Evolutionary conservation across 2,113 vertebrate genomes (phyloP).

Genomic region (Clupea harengus): DNA sequence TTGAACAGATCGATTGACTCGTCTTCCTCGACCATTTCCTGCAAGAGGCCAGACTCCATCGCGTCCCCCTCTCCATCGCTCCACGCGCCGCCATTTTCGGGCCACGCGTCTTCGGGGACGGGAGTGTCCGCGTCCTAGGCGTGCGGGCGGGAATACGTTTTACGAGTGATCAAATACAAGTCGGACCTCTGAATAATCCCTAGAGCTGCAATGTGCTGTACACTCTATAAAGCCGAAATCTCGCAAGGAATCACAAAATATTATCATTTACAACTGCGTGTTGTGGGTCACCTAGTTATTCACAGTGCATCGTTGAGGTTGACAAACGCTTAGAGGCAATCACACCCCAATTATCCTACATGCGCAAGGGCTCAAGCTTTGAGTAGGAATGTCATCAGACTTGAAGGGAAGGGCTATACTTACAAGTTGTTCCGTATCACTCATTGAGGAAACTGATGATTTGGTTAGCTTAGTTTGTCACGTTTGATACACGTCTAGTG

Average conservation of each 20-base stretch:
- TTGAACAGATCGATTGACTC: constrained; percentile 83
- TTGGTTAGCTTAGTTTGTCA: constrained; percentile 33
- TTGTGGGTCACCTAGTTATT: not conserved
- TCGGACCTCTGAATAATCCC: not conserved
- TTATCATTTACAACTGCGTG: no score
- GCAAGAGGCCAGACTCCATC: constrained; percentile 69
- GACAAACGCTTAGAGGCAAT: not conserved
- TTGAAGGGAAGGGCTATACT: constrained; percentile 42
- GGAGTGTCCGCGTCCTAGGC: constrained; percentile 40
- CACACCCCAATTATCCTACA: not conserved
- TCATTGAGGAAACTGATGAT: constrained; percentile 29
- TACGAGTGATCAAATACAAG: not conserved
- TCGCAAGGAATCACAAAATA: no score
- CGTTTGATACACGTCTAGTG: constrained; percentile 33
- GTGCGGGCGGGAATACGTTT: not conserved
- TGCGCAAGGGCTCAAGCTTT: not conserved
- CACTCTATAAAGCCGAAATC: no score
- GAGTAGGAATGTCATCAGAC: not conserved
- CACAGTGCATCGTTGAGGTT: not conserved
- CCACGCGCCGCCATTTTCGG: constrained; percentile 74
- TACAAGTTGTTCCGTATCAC: constrained; percentile 65
- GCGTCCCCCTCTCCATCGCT: constrained; percentile 63
- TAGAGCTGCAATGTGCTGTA: not conserved
- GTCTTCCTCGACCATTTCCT: constrained; percentile 83
- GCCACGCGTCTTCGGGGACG: constrained; percentile 60